Percentiles rank a stretch among this genome's conserved stretches.
These are phyloP conservation scores for Brotogeris chrysoptera DNA, from an alignment of 2,797 vertebrate genomes.

Conservation along the genomic window DNA sequence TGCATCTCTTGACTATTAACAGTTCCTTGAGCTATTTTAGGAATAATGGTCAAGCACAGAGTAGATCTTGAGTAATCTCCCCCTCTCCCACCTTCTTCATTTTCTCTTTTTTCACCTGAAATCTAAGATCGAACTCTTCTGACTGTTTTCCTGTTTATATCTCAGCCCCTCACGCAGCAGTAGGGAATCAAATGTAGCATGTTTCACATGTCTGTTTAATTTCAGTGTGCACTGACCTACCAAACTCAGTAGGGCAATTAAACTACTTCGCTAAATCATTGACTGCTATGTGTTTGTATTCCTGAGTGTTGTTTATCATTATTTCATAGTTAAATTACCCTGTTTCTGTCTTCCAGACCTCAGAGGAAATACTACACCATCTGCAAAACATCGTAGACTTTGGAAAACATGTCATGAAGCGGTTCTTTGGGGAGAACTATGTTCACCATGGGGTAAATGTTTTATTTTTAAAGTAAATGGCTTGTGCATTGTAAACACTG, in stretches of 20 bases:
- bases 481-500: background rate
- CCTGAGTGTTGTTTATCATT: background rate
- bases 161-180: background rate
- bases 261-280: background rate
- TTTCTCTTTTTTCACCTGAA: background rate
- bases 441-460: constrained; percentile 91
- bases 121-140: background rate
- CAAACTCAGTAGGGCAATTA: background rate
- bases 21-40: background rate
- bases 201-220: background rate
- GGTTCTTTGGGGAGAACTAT: constrained; percentile 92
- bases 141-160: background rate
- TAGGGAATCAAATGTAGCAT: background rate
- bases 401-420: constrained; percentile 94
- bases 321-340: background rate
- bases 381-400: constrained; percentile 96
- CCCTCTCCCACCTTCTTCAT: background rate
- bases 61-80: background rate
- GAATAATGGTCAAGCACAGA: background rate
- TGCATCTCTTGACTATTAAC: background rate
- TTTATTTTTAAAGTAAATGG: background rate
- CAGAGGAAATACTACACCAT: constrained; percentile 90
- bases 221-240: background rate
- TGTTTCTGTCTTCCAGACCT: constrained; percentile 77
- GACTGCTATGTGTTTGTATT: background rate